These are phyloP conservation scores for Theocolax elegans DNA, from an alignment of 1,140 invertebrate genomes.

Conservation along the genomic window DNA sequence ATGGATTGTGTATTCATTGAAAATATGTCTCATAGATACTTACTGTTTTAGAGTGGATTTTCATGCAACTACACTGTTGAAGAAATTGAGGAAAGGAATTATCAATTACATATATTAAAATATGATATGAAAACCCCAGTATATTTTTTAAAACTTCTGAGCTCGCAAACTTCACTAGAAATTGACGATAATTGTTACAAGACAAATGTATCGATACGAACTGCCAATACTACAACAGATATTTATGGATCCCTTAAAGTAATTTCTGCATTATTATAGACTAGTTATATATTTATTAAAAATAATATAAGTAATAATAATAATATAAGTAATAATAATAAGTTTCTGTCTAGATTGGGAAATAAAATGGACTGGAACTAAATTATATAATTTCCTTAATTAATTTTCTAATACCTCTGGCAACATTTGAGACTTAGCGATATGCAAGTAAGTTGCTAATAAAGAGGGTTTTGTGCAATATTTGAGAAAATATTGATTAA, in stretches of 20 bases:
- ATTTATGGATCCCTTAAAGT: slow-evolving; percentile 67
- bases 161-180: slow-evolving; percentile 64
- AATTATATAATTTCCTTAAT: no score
- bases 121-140: slow-evolving; percentile 70
- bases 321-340: neutral
- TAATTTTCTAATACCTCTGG: no score
- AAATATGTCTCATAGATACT: no score
- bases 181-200: slow-evolving; percentile 69
- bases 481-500: no score
- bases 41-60: slow-evolving; percentile 58
- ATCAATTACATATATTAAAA: slow-evolving; percentile 62
- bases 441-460: no score
- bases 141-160: slow-evolving; percentile 63
- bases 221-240: slow-evolving; percentile 63
- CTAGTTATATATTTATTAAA: neutral
- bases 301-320: neutral
- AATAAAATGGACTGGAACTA: no score
- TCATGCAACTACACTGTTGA: slow-evolving; percentile 67
- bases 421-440: no score
- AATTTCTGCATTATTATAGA: slow-evolving; percentile 31
- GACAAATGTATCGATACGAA: slow-evolving; percentile 63
- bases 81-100: slow-evolving; percentile 60
- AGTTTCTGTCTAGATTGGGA: no score
- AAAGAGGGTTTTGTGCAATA: no score
- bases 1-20: neutral